Evolutionary conservation across 2,113 vertebrate species (phyloP).

Genomic region (Scophthalmus maximus): DNA sequence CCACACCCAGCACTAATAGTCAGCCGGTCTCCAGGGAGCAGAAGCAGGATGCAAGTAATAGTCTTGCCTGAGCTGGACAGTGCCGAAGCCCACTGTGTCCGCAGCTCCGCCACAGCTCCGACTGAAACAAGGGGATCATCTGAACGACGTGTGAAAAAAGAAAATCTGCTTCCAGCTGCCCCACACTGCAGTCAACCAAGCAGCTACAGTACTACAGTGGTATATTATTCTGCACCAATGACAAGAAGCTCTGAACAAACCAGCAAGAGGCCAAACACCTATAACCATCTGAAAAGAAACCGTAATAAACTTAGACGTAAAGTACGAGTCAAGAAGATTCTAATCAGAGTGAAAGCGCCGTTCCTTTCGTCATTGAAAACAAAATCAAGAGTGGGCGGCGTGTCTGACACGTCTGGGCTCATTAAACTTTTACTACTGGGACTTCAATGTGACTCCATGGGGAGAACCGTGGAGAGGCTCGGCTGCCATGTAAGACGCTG

Average conservation of each 20-base stretch:
- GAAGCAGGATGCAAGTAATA: conserved; percentile 25
- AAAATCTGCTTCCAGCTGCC: conserved; percentile 4
- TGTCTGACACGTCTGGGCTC: not conserved
- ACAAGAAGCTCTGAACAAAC: not conserved
- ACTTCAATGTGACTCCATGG: conserved; percentile 15
- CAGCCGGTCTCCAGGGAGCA: not conserved
- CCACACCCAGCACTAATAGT: conserved; percentile 27
- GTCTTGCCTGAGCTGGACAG: conserved; percentile 16
- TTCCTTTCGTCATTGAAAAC: conserved; percentile 11
- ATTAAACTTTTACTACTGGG: conserved; percentile 5
- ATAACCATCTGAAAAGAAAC: not conserved
- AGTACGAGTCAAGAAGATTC: conserved; percentile 8
- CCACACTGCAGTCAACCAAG: not conserved
- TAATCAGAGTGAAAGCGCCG: conserved; percentile 1
- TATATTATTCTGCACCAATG: not conserved
- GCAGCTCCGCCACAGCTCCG: not conserved
- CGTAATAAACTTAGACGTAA: conserved; percentile 15
- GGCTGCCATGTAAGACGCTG: conserved; percentile 18
- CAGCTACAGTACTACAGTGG: not conserved
- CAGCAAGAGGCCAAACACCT: not conserved
- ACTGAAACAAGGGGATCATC: not conserved
- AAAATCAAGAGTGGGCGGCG: not conserved
- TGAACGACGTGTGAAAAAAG: not conserved
- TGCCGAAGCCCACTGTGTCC: not conserved
- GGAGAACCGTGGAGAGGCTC: not conserved